Evolutionary conservation across 2,888 invertebrate species (phyloP).

Genomic region (Aphodius granarius): DNA sequence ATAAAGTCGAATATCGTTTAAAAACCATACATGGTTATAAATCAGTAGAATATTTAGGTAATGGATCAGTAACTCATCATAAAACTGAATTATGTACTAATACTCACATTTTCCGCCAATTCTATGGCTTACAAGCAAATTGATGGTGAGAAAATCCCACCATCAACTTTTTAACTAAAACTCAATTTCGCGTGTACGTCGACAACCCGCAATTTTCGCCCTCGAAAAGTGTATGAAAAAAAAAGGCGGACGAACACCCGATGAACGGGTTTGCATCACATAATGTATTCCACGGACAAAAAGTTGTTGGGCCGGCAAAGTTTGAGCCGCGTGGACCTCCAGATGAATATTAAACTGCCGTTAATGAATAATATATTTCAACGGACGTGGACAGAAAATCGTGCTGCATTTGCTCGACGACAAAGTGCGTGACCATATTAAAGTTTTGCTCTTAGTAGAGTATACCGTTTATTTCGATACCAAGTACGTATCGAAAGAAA

Average conservation of each 20-base stretch:
- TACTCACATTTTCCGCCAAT: no score
- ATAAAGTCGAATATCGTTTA: no score
- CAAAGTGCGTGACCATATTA: no score
- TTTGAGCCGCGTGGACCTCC: background rate
- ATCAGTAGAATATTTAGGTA: no score
- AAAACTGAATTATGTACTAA: no score
- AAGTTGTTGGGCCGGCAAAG: background rate
- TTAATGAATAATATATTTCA: background rate
- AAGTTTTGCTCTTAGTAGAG: no score
- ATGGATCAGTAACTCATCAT: no score
- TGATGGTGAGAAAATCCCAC: background rate
- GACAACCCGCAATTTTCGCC: background rate
- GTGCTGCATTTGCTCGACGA: background rate
- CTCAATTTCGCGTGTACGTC: background rate
- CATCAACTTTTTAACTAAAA: background rate
- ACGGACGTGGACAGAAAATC: background rate
- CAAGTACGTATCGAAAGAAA: no score
- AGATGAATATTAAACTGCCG: background rate
- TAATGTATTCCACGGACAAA: background rate
- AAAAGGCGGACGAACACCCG: background rate
- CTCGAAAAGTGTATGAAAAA: background rate
- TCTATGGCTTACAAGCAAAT: background rate
- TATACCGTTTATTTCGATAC: no score
- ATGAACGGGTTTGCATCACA: background rate
- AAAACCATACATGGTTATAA: no score